Evolutionary conservation across 2,888 invertebrate species (phyloP).

Genomic region (Plemyria rubiginata): DNA sequence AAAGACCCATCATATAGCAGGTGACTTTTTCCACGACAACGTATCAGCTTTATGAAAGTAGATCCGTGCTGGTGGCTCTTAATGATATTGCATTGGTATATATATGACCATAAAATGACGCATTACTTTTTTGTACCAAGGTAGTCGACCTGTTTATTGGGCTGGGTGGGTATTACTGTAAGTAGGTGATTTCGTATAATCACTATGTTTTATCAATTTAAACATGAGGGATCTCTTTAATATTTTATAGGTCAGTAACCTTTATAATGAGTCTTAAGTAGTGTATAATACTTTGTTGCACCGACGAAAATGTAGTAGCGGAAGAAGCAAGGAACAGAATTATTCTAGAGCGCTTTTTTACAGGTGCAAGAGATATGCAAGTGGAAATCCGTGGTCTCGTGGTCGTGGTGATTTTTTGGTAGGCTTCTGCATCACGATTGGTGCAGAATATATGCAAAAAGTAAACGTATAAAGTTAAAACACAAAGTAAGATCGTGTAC

Average conservation of each 20-base stretch:
- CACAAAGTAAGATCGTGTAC: too few relatives aligned
- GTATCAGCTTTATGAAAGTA: background rate
- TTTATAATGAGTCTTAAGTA: background rate
- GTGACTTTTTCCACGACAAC: too few relatives aligned
- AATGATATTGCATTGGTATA: constrained; percentile 45
- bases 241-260: background rate
- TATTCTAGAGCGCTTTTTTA: too few relatives aligned
- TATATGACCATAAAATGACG: constrained; percentile 39
- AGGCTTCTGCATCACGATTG: too few relatives aligned
- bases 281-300: background rate
- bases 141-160: constrained; percentile 30
- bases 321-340: background rate
- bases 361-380: too few relatives aligned
- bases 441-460: too few relatives aligned
- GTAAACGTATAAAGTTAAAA: too few relatives aligned
- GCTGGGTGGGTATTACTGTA: constrained; percentile 15
- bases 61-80: background rate
- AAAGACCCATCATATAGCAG: too few relatives aligned
- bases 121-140: constrained; percentile 50
- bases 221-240: constrained; percentile 13
- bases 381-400: too few relatives aligned
- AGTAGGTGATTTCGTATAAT: constrained; percentile 25
- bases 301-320: background rate
- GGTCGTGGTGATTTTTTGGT: too few relatives aligned
- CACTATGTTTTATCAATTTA: constrained; percentile 33